phyloP scores from a whole-genome alignment of 1,140 invertebrate species.

The Spodoptera frugiperda region DNA sequence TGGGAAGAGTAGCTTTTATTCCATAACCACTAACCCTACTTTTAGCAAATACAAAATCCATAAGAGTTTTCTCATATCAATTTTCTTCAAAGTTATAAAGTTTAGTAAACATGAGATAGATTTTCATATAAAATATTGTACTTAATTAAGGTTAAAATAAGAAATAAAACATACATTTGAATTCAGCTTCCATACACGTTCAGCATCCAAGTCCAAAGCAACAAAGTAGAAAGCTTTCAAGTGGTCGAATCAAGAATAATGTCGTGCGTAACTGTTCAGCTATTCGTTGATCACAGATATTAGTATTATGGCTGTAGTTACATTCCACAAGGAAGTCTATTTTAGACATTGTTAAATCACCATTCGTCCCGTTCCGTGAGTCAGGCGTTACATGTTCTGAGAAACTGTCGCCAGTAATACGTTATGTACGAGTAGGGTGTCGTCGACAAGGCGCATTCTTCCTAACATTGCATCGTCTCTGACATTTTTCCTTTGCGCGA shows the following conservation, averaged over 20 bases:
- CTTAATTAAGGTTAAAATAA: not conserved
- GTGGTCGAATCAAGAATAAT: slow-evolving; percentile 26
- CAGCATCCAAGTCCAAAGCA: not conserved
- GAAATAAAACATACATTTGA: not conserved
- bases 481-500: slow-evolving; percentile 22
- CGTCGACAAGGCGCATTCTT: slow-evolving; percentile 51
- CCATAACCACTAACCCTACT: too few relatives aligned
- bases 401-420: slow-evolving; percentile 55
- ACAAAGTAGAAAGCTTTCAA: slow-evolving; percentile 13
- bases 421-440: slow-evolving; percentile 43
- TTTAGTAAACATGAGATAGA: too few relatives aligned
- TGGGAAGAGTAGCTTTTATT: too few relatives aligned
- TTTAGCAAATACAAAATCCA: too few relatives aligned
- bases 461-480: slow-evolving; percentile 47
- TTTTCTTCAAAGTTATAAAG: too few relatives aligned
- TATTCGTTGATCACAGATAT: slow-evolving; percentile 42
- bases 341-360: slow-evolving; percentile 58
- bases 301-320: slow-evolving; percentile 38
- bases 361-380: slow-evolving; percentile 61
- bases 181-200: not conserved
- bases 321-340: slow-evolving; percentile 62
- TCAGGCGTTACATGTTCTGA: slow-evolving; percentile 62
- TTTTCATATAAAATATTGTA: too few relatives aligned
- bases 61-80: too few relatives aligned
- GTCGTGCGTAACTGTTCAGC: slow-evolving; percentile 34